Percentiles rank a stretch among this genome's conserved stretches.
These are phyloP conservation scores for Alouatta caraya DNA, from an alignment of 2,797 vertebrate genomes.

Conservation along the genomic window DNA sequence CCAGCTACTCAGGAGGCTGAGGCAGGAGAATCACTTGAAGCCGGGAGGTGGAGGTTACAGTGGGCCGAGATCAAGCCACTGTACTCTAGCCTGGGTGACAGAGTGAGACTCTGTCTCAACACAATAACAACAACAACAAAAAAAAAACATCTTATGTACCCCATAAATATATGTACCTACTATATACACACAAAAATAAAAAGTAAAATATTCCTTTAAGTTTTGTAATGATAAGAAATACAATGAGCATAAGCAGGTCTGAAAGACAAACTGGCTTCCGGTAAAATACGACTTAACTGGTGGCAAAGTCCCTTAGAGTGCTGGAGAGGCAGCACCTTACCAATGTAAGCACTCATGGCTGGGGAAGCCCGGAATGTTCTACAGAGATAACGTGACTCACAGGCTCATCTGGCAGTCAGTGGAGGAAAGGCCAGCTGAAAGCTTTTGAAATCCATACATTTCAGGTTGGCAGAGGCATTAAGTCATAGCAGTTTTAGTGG, in stretches of 20 bases:
- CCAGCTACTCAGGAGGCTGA: not conserved
- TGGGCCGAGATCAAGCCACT: not conserved
- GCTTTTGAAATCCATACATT: not conserved
- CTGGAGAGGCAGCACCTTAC: not conserved
- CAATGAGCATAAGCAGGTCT: not conserved
- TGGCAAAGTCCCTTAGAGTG: not conserved
- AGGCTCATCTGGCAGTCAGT: fast-evolving
- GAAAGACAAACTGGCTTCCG: not conserved
- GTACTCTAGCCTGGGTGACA: not conserved
- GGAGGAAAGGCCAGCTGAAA: not conserved
- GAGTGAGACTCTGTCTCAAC: not conserved
- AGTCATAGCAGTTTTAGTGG: not conserved
- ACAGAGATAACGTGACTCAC: fast-evolving
- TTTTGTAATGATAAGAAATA: constrained; percentile 25
- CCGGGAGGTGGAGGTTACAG: not conserved
- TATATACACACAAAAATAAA: not conserved
- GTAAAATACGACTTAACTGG: not conserved
- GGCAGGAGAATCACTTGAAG: not conserved
- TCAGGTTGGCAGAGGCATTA: not conserved
- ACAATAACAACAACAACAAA: not conserved
- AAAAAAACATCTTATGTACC: not conserved
- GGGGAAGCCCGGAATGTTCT: not conserved
- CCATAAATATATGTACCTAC: not conserved
- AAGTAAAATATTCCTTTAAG: constrained; percentile 17
- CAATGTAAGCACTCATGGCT: fast-evolving